phyloP scores from a whole-genome alignment of 1,140 invertebrate species.

The Gryon sp. region DNA sequence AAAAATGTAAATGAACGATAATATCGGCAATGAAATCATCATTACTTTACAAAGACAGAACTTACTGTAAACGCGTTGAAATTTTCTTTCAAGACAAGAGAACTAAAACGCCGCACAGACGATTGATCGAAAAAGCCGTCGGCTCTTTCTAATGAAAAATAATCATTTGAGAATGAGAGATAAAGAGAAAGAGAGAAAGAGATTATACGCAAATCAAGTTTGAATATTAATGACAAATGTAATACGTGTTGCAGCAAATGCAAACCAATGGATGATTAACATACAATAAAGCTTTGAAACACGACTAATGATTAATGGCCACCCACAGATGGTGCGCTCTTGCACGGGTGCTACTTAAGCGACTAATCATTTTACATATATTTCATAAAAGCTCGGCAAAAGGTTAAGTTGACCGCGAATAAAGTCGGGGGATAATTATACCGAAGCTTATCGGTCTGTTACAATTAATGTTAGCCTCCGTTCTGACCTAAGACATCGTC shows the following conservation, averaged over 20 bases:
- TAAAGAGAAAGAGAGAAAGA: too few species aligned
- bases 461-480: constrained; percentile 34
- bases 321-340: constrained; percentile 54
- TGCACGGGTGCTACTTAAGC: constrained; percentile 51
- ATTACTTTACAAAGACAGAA: too few species aligned
- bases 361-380: constrained; percentile 60
- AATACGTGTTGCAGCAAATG: constrained; percentile 50
- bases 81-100: too few species aligned
- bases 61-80: too few species aligned
- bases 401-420: background rate
- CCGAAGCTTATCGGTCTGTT: constrained; percentile 9
- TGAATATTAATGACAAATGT: constrained; percentile 64
- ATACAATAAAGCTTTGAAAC: constrained; percentile 65
- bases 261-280: constrained; percentile 54
- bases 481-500: background rate
- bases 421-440: constrained; percentile 30
- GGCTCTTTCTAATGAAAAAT: constrained; percentile 36
- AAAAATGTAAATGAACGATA: too few species aligned
- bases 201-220: constrained; percentile 60
- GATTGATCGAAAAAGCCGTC: constrained; percentile 24
- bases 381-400: constrained; percentile 35
- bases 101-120: too few species aligned
- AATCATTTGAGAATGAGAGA: too few species aligned
- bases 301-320: constrained; percentile 61
- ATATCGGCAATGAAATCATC: too few species aligned